Base-by-base conservation (phyloP, 2,113 vertebrate species). In the Sula dactylatra region DNA sequence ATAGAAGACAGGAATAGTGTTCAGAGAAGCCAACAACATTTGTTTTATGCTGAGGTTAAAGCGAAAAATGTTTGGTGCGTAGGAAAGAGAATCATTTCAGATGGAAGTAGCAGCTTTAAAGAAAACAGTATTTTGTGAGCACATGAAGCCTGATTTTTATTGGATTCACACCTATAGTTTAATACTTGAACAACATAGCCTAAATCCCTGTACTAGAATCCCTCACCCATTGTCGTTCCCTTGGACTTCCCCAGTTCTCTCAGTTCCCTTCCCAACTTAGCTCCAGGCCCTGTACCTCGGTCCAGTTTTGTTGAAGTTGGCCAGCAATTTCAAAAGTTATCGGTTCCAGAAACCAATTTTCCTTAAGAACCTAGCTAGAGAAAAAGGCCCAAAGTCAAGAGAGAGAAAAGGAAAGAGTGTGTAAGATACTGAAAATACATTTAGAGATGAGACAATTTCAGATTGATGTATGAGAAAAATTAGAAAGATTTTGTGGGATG, bases 11-110 rank as follows among this genome's bases (percentile, higher is more conserved):
- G 64, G 66, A 88, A 64, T 7, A 38, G 73, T 13, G 52, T 87
- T 79, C 54, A 93, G 58, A 88, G 80, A 85, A 94, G 77, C 61
- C 94, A 95, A 65, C 19, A 61, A 76, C 65, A 89, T 82, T 93
- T 83, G 40, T 16, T 74, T 90, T 71, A 44, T 78, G 59, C 64
- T 84, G 86, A 84, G 47, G 34, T 74, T 84, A 87, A 71, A 52
- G 77, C n/a, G 91, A 50, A 83, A 81, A 74, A 71, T 40, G n/a
- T 79, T 76, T 79, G 61, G 31, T 94, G 56, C 54, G 31, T 45
- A 76, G 27, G 34, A 87, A 52, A 65, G 36, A 79, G 55, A 94
- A 86, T 74, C 5, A 82, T 67, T 81, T 73, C 76, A 90, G 59
- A 40, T 65, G n/a, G 38, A 86, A 79, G 18, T 22, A 86, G 24